These are phyloP conservation scores for Cordilura impudica DNA, from an alignment of 2,888 invertebrate genomes.

Conservation along the genomic window DNA sequence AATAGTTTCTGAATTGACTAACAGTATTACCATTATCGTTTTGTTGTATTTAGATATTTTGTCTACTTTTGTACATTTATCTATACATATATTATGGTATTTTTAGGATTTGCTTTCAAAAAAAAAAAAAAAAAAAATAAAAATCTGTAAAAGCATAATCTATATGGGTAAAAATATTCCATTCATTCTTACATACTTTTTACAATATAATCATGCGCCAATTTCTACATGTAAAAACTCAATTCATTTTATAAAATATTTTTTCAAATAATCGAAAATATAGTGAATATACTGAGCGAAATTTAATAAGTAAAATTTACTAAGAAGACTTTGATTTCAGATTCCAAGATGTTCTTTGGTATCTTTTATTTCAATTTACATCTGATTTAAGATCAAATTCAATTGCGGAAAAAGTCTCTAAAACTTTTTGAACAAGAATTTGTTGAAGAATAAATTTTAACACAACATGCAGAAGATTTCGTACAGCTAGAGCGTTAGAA, in stretches of 20 bases:
- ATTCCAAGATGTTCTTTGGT: too few species aligned
- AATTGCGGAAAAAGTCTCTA: too few species aligned
- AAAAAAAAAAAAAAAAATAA: constrained; percentile 7
- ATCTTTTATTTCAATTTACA: too few species aligned
- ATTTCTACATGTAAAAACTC: constrained; percentile 23
- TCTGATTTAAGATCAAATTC: too few species aligned
- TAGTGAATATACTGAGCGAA: too few species aligned
- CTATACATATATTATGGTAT: not conserved
- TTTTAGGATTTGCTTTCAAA: constrained; percentile 15
- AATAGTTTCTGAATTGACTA: too few species aligned
- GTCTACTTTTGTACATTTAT: not conserved
- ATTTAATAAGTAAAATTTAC: too few species aligned
- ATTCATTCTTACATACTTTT: not conserved
- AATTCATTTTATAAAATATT: constrained; percentile 47
- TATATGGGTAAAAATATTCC: constrained; percentile 38
- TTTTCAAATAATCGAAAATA: constrained; percentile 45
- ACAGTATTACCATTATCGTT: constrained; percentile 46
- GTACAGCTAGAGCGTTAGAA: too few species aligned
- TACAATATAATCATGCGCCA: not conserved
- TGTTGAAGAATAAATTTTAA: too few species aligned
- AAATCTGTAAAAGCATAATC: constrained; percentile 34
- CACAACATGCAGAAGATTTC: too few species aligned
- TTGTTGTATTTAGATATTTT: constrained; percentile 23
- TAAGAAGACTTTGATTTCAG: too few species aligned
- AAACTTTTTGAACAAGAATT: too few species aligned